These are phyloP conservation scores for Tragopan temminckii DNA, from an alignment of 2,797 vertebrate genomes.

Conservation along the genomic window DNA sequence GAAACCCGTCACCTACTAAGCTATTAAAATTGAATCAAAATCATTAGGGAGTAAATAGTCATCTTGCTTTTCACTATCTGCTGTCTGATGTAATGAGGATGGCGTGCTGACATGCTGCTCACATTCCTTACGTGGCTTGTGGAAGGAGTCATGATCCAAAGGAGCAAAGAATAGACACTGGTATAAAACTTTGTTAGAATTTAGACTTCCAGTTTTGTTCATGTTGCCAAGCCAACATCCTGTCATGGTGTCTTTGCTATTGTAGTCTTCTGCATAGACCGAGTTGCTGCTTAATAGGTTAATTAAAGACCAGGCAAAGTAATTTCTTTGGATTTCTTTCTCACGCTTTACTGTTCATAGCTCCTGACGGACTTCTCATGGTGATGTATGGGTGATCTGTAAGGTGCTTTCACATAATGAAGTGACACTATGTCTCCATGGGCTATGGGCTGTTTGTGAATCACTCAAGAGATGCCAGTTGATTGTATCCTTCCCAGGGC, in stretches of 20 bases:
- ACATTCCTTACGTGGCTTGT: neutral
- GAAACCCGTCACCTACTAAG: neutral
- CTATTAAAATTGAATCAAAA: neutral
- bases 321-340: neutral
- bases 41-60: neutral
- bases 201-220: neutral
- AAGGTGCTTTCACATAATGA: neutral
- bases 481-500: rapidly evolving
- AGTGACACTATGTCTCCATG: neutral
- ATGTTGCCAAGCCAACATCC: neutral
- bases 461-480: neutral
- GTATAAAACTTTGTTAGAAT: neutral
- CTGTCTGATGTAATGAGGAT: neutral
- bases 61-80: neutral
- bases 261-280: neutral
- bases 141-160: neutral
- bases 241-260: neutral
- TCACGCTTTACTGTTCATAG: neutral
- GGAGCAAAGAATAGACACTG: neutral
- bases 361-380: neutral
- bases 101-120: neutral
- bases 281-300: neutral
- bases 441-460: neutral
- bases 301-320: neutral
- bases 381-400: neutral